Conservation (phyloP, 92 coral and sea anemone genomes). For the Desmophyllum pertusum region DNA sequence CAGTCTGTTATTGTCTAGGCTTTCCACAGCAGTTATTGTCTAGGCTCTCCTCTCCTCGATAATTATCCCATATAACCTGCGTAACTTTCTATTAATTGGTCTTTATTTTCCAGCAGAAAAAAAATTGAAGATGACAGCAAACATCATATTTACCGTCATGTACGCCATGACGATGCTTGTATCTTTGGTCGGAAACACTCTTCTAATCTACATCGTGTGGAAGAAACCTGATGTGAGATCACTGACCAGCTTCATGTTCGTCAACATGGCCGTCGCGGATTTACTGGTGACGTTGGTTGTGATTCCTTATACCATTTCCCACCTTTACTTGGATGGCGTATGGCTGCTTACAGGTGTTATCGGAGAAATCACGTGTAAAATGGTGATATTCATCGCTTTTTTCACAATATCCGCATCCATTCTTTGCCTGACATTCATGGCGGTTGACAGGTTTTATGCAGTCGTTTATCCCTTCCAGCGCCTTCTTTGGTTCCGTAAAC, state of each 20-base stretch:
- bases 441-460: constrained; percentile 31
- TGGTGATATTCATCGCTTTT: neutral
- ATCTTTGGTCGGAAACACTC: neutral
- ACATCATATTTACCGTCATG: neutral
- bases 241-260: constrained; percentile 16
- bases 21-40: no score
- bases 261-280: constrained; percentile 9
- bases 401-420: constrained; percentile 15
- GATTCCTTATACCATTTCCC: neutral
- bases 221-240: constrained; percentile 5
- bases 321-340: neutral
- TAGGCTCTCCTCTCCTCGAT: no score
- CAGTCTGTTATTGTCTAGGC: no score
- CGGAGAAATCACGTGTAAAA: constrained; percentile 18
- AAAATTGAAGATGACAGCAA: neutral
- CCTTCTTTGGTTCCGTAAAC: constrained; percentile 26
- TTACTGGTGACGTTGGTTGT: neutral
- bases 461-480: constrained; percentile 8
- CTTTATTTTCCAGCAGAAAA: neutral
- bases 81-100: no score
- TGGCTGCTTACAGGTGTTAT: neutral
- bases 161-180: neutral
- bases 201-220: constrained; percentile 12
- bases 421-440: constrained; percentile 16
- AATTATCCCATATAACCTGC: no score